Evolutionary conservation across 2,888 invertebrate genomes (phyloP), one percentile per base, ranked within the genome.

Genomic region (Trissoscelio sp.): DNA sequence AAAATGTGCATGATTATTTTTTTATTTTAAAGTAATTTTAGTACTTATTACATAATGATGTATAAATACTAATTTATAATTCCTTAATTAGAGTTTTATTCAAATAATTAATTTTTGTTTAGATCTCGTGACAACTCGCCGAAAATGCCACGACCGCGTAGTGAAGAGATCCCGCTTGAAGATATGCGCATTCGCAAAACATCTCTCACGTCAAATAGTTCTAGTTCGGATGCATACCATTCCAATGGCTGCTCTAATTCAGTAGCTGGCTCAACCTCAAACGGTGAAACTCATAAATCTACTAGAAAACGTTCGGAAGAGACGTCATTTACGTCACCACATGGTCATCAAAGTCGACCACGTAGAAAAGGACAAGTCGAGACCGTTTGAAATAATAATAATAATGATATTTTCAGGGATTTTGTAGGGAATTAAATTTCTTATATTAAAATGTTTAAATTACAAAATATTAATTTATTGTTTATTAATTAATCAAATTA

Each of bases 161-260:
- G 95, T 20, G 95, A 96, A 88, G 96, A 96, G 86, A 97, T 97
- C 51, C 96, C 96, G 0, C 90, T 97, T 44, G 96, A 96, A 87
- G 94, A 96, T 82, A 96, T 97, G 87, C 94, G 94, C 4, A 83
- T 88, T 22, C 86, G 90, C 4, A 91, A 90, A 81, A 86, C 88
- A 7, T 89, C 90, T 2, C 75, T 89, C 22, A 88, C 90, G 0
- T 84, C 88, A 2, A 88, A 88, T 53, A 80, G 83, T 31, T 80
- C 83, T 3, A 18, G 62, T 42, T 81, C 82, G 2, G 83, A 82
- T 9, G 55, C 64, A 20, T 66, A 82, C 34, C 53, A 75, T 58
- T 82, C 82, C 34, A 75, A 58, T 42, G 75, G 82, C 12, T 70
- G 79, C 6, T 55, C 77, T 18, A 80, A 57, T 20, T 62, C 79